Conservation (phyloP, 1,140 invertebrate species). For the Aricia agestis region DNA sequence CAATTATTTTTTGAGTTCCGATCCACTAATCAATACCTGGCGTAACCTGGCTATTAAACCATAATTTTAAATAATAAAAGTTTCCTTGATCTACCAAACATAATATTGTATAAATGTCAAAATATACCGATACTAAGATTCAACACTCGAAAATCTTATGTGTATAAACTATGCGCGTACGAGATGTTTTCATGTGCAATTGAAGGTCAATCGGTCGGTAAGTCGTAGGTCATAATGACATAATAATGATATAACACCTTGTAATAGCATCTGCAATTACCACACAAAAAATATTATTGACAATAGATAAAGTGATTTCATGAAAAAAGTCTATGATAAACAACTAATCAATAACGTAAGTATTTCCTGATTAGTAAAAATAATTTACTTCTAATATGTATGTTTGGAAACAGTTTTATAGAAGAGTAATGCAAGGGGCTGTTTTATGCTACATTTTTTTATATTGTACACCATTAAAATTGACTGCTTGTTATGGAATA, state of each 20-base stretch:
- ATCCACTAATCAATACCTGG: not conserved
- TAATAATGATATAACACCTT: not conserved
- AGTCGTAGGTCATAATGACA: constrained; percentile 14
- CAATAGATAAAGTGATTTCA: not conserved
- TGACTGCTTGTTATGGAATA: no score
- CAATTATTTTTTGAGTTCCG: no score
- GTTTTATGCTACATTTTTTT: no score
- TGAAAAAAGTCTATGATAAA: not conserved
- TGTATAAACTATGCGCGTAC: not conserved
- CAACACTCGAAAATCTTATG: not conserved
- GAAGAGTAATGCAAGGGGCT: no score
- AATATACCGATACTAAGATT: not conserved
- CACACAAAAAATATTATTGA: not conserved
- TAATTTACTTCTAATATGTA: no score
- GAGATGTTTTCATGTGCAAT: not conserved
- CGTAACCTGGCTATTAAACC: not conserved
- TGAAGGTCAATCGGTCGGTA: constrained; percentile 12
- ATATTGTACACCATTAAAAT: no score
- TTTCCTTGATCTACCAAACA: not conserved
- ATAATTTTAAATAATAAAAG: not conserved
- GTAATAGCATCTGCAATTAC: not conserved
- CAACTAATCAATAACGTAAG: not conserved
- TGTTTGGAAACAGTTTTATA: no score
- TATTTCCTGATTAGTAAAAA: no score
- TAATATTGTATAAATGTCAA: not conserved